Conservation (phyloP, 2,888 invertebrate genomes). For the Drosophila mettleri region DNA sequence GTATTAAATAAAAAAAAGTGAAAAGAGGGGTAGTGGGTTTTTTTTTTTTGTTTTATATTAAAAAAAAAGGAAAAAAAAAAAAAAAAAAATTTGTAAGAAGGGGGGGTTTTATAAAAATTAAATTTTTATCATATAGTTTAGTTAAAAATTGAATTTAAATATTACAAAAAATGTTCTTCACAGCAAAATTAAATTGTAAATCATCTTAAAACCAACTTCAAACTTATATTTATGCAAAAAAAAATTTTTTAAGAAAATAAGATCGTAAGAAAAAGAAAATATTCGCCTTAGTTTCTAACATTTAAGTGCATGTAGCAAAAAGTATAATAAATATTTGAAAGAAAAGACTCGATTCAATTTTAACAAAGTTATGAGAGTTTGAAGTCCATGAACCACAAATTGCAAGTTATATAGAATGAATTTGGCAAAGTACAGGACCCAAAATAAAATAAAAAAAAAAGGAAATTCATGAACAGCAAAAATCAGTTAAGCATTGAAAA, state of each 20-base stretch:
- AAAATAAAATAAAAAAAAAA: background rate
- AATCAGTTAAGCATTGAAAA: slow-evolving; percentile 10
- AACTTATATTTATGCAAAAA: too few relatives aligned
- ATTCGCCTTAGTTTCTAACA: background rate
- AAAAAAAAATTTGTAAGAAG: too few relatives aligned
- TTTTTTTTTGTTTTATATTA: too few relatives aligned
- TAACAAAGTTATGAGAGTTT: slow-evolving; percentile 11
- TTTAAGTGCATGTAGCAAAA: background rate
- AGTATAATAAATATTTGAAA: background rate
- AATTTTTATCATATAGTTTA: too few relatives aligned
- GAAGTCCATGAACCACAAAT: background rate
- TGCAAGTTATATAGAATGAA: background rate
- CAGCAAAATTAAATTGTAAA: too few relatives aligned
- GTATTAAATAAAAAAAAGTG: too few relatives aligned
- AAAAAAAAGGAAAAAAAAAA: too few relatives aligned
- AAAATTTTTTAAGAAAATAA: background rate
- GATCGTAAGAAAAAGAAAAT: background rate
- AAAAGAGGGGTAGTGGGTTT: too few relatives aligned
- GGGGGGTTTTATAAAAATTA: too few relatives aligned
- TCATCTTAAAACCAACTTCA: too few relatives aligned
- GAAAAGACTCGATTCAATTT: background rate
- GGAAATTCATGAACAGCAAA: slow-evolving; percentile 2
- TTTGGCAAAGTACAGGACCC: background rate
- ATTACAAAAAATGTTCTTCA: too few relatives aligned
- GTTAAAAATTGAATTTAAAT: too few relatives aligned